These are phyloP conservation scores for Cataglyphis hispanica DNA, from an alignment of 1,140 invertebrate species.

Conservation along the genomic window DNA sequence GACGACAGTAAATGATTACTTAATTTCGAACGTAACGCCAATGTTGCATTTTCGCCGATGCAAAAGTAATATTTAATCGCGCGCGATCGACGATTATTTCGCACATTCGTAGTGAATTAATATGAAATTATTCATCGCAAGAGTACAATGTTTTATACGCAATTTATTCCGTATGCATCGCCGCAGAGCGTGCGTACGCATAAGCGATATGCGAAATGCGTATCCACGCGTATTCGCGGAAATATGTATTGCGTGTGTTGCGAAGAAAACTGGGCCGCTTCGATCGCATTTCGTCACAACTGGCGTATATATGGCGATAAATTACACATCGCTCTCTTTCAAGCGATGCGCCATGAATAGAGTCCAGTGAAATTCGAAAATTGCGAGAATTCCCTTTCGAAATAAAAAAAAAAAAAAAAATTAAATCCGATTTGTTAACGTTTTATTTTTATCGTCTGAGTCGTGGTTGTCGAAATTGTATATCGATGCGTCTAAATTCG, in stretches of 20 bases:
- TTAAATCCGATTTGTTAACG: conserved; percentile 34
- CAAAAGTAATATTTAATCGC: conserved; percentile 24
- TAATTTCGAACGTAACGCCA: background rate
- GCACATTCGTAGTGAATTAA: conserved; percentile 28
- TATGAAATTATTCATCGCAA: conserved; percentile 49
- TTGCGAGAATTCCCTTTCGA: conserved; percentile 17
- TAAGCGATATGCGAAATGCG: background rate
- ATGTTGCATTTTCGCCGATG: background rate
- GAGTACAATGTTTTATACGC: conserved; percentile 24
- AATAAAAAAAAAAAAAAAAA: conserved; percentile 1
- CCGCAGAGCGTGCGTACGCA: conserved; percentile 19
- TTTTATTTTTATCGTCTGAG: conserved; percentile 31
- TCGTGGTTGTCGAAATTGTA: background rate
- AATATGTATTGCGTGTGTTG: conserved; percentile 1
- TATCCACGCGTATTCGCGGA: background rate
- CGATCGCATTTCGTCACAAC: conserved; percentile 52
- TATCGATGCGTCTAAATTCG: background rate
- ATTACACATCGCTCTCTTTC: conserved; percentile 58
- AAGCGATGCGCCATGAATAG: conserved; percentile 34
- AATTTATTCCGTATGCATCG: conserved; percentile 45
- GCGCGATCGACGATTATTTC: conserved; percentile 1
- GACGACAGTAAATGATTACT: background rate
- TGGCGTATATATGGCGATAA: conserved; percentile 17
- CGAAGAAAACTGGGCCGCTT: conserved; percentile 37
- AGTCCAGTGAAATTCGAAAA: conserved; percentile 43